Conservation (phyloP, 2,113 vertebrate genomes). For the Hiodon alosoides region DNA sequence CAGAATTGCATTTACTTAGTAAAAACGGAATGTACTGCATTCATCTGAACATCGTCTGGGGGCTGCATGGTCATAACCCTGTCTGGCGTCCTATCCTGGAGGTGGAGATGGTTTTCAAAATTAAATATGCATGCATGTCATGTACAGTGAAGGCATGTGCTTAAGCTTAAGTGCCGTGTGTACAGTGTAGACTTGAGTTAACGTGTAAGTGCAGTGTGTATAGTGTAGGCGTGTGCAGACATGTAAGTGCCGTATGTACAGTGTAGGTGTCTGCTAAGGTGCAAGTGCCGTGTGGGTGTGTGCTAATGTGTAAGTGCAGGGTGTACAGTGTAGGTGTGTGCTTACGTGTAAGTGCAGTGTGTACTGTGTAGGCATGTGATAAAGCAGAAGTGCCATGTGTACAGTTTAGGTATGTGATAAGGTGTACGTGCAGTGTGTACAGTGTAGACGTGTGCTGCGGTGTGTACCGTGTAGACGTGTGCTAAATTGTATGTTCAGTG, state of each 20-base stretch:
- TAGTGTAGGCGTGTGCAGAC: neutral
- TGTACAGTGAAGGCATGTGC: slow-evolving; percentile 16
- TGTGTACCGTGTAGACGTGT: slow-evolving; percentile 18
- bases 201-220: neutral
- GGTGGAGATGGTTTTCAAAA: too few species aligned
- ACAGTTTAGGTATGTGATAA: slow-evolving; percentile 16
- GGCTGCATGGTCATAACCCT: too few species aligned
- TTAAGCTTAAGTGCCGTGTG: neutral
- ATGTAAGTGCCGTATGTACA: neutral
- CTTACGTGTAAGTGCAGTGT: too few species aligned
- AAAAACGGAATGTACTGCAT: too few species aligned
- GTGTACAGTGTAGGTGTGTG: slow-evolving; percentile 18
- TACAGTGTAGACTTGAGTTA: neutral
- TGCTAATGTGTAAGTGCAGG: neutral
- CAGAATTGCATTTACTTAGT: too few species aligned
- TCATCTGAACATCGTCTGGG: too few species aligned
- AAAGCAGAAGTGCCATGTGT: neutral
- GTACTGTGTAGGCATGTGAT: too few species aligned
- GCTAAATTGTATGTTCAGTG: too few species aligned
- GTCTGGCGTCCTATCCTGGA: too few species aligned
- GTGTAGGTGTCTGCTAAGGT: neutral
- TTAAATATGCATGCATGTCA: too few species aligned
- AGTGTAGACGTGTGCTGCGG: neutral
- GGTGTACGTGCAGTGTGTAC: neutral
- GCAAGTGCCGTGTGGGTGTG: neutral